Conservation (phyloP, 2,888 invertebrate species). For the Stenodema calcarata region DNA sequence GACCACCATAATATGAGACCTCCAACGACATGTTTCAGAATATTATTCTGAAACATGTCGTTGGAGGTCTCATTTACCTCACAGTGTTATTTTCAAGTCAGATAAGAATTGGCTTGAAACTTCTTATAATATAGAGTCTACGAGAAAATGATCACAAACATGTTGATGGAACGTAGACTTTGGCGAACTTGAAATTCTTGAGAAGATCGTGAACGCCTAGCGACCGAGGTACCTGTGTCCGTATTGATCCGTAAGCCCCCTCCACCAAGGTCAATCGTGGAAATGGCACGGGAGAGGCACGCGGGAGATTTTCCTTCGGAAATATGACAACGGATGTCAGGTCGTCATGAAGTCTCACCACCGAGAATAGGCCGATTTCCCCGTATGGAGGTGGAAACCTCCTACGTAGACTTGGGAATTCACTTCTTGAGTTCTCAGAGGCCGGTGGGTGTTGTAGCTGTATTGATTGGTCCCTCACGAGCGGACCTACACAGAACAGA, state of each 20-base stretch:
- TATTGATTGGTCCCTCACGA: conserved; percentile 21
- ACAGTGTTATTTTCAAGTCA: too few species aligned
- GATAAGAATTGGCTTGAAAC: too few species aligned
- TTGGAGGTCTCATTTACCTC: too few species aligned
- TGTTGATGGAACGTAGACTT: too few species aligned
- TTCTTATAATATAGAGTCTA: too few species aligned
- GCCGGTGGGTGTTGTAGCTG: not conserved
- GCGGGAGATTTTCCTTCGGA: not conserved
- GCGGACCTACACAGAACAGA: not conserved
- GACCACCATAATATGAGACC: too few species aligned
- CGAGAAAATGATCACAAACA: too few species aligned
- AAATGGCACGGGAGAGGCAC: conserved; percentile 12
- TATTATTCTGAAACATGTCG: too few species aligned
- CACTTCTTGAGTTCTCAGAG: not conserved
- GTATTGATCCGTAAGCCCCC: conserved; percentile 33
- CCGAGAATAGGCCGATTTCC: not conserved
- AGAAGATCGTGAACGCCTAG: not conserved
- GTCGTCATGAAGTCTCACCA: not conserved
- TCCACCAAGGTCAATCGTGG: conserved; percentile 25
- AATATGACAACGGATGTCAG: not conserved
- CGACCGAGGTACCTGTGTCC: conserved; percentile 1
- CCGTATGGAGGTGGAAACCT: not conserved
- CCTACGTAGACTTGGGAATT: not conserved
- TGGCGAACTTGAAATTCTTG: too few species aligned
- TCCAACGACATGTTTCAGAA: too few species aligned